phyloP scores from a whole-genome alignment of 2,113 vertebrate species.

The Beaufortia kweichowensis region DNA sequence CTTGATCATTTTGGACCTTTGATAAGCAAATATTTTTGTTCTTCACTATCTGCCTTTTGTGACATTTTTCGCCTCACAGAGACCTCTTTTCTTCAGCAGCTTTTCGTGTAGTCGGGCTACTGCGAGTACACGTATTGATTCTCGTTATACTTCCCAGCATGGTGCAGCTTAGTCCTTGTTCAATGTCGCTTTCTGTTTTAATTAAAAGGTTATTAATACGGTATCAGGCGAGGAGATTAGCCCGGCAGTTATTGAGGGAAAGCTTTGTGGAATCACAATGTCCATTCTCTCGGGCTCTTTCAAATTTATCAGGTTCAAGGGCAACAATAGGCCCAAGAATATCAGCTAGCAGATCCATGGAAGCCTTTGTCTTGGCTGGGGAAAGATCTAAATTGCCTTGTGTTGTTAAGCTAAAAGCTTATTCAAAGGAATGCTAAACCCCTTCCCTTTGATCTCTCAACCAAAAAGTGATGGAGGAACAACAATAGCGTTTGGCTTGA shows the following conservation, averaged over 20 bases:
- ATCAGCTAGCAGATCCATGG: constrained; percentile 53
- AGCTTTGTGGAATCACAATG: constrained; percentile 54
- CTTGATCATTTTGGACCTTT: constrained; percentile 37
- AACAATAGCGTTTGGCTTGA: constrained; percentile 30
- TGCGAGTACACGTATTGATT: constrained; percentile 50
- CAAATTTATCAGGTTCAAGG: constrained; percentile 52
- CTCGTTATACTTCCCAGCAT: constrained; percentile 41
- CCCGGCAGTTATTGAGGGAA: constrained; percentile 46
- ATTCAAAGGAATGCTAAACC: constrained; percentile 49
- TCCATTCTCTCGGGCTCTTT: constrained; percentile 49
- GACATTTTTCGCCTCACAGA: constrained; percentile 37
- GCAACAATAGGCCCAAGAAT: constrained; percentile 54
- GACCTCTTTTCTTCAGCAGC: constrained; percentile 15
- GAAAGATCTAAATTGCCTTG: constrained; percentile 50
- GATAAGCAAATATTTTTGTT: constrained; percentile 47
- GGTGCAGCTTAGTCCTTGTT: constrained; percentile 55
- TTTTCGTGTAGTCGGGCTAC: constrained; percentile 21
- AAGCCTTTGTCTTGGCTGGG: constrained; percentile 37
- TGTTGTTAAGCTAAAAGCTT: constrained; percentile 54
- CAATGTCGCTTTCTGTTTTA: constrained; percentile 57
- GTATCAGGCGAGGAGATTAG: constrained; percentile 59
- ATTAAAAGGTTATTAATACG: constrained; percentile 64
- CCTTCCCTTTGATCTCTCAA: constrained; percentile 50
- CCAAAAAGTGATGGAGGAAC: constrained; percentile 21
- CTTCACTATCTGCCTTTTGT: constrained; percentile 36